Percentiles rank a stretch among this genome's conserved stretches.
These are phyloP conservation scores for Tuberolachnus salignus DNA, from an alignment of 2,888 invertebrate genomes.

Conservation along the genomic window DNA sequence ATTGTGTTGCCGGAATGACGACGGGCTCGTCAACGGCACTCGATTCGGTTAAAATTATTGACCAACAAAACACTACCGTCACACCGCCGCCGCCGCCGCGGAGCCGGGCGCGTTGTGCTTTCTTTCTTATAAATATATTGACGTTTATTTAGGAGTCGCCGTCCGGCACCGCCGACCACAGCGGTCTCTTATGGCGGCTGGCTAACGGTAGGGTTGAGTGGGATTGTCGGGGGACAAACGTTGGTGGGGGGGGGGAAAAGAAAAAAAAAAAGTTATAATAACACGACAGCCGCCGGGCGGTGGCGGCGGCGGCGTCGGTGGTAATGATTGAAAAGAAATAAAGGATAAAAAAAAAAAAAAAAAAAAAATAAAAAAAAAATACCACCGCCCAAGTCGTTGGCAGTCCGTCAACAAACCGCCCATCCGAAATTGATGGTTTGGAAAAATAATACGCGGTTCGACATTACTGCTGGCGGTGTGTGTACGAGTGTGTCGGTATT, in stretches of 20 bases:
- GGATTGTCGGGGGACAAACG: too few species aligned
- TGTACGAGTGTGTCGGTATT: slow-evolving; percentile 17
- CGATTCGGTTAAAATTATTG: slow-evolving; percentile 31
- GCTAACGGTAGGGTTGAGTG: neutral
- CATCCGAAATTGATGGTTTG: slow-evolving; percentile 35
- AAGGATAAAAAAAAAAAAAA: neutral
- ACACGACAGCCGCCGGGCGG: slow-evolving; percentile 34
- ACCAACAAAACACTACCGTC: neutral
- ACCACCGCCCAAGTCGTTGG: slow-evolving; percentile 56
- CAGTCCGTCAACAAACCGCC: slow-evolving; percentile 52
- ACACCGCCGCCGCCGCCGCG: too few species aligned
- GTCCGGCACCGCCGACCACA: neutral
- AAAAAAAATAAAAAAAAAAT: neutral
- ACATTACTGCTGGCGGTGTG: neutral
- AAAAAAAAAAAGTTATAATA: slow-evolving; percentile 50
- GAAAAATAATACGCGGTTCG: slow-evolving; percentile 43
- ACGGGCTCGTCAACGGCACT: neutral
- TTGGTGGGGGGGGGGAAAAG: neutral
- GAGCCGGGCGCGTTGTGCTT: slow-evolving; percentile 16
- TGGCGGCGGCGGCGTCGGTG: neutral
- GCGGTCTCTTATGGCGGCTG: too few species aligned
- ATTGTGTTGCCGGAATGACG: too few species aligned
- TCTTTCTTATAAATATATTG: slow-evolving; percentile 3
- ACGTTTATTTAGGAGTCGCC: slow-evolving; percentile 32
- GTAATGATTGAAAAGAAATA: slow-evolving; percentile 30